Base-by-base conservation (phyloP, 2,888 invertebrate species). In the Oscheius sp. region DNA sequence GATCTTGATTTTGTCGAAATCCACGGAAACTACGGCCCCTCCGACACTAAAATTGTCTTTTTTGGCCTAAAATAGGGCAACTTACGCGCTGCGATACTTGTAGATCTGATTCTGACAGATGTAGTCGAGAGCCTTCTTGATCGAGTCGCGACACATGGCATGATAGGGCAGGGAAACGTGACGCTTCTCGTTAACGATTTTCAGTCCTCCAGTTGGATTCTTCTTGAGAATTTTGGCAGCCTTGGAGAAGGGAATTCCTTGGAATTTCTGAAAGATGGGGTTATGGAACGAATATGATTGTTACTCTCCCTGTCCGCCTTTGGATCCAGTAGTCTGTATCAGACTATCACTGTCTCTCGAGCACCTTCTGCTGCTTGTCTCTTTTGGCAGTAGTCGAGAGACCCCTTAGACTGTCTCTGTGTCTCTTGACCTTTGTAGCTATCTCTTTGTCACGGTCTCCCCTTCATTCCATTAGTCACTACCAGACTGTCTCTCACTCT, bases 81-180 rank as follows among this genome's bases (percentile, higher is more conserved):
- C 73, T 73, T 55, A 73, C 73, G n/a, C 51, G 21, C 57, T 63
- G 5, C 73, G 13, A 10, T 73, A 73, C 42, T 73, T 73, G 50
- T 59, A 48, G 1, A 73, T 10, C 29, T 57, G 55, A 7, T 33
- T 10, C 21, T 37, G 47, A 29, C 55, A 57, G 37, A 73, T 65
- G 63, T 53, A 65, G 2, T 73, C 63, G n/a, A 72, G 10, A 55
- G 55, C 53, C 53, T 53, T 33, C 7, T 37, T 53, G 29, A 55
- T 68, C n/a, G 21, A 48, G 11, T 65, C 63, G 11, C 55, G 51
- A 29, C 63, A 33, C 21, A 63, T 48, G 1, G 63, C 5, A 53
- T 73, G 73, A 32, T 63, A 73, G 35, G 73, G 65, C 5, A 73
- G 35, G 2, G 73, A 42, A n/a, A 73, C 11, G 50, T 73, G 73